Evolutionary conservation across 2,113 vertebrate species (phyloP).

Genomic region (Callospermophilus lateralis): DNA sequence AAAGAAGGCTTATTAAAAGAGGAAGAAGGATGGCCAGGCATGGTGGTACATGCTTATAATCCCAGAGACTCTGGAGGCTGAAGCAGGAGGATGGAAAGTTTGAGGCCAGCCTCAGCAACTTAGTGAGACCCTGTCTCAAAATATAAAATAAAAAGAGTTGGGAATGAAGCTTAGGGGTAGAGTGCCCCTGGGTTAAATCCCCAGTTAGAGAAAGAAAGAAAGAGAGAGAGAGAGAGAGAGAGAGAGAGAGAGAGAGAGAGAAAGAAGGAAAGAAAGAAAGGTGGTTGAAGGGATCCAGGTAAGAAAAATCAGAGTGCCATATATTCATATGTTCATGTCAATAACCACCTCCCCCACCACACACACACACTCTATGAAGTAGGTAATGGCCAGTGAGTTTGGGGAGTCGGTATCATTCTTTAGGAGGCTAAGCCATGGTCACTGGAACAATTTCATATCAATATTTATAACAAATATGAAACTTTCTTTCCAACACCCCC

Average conservation of each 20-base stretch:
- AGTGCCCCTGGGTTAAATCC: neutral
- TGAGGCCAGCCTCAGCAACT: neutral
- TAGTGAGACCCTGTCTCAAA: neutral
- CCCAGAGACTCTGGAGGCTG: neutral
- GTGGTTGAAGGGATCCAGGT: neutral
- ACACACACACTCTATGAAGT: neutral
- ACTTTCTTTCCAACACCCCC: neutral
- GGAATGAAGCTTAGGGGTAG: neutral
- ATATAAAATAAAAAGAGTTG: neutral
- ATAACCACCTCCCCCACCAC: accelerated
- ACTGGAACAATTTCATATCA: neutral
- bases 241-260: no score
- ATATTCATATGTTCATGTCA: neutral
- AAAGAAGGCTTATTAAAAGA: neutral
- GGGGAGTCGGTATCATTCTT: neutral
- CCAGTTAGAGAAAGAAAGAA: neutral
- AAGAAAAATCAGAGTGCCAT: neutral
- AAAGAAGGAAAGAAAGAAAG: no score
- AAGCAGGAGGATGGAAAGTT: neutral
- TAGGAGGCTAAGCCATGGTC: neutral
- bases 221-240: no score
- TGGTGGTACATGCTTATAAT: neutral
- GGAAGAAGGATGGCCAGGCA: neutral
- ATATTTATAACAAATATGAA: neutral
- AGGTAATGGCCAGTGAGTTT: neutral